Percentiles rank a stretch among this genome's conserved stretches.
Conservation (phyloP, 2,113 vertebrate species). For the Microtus ochrogaster region DNA sequence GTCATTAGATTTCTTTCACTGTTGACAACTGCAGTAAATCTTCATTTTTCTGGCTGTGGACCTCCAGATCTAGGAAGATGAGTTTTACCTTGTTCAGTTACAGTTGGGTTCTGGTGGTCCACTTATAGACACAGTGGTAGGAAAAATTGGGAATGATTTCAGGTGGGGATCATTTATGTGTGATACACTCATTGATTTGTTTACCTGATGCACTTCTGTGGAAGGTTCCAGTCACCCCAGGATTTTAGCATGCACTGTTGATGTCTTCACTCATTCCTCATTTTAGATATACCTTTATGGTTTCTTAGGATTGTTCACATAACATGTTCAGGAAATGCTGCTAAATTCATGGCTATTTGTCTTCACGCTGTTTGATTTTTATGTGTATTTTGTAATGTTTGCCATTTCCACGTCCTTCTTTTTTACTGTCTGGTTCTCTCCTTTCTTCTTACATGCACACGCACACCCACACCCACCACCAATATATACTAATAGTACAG, state of each 20-base stretch:
- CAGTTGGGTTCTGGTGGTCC: background rate
- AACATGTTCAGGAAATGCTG: conserved; percentile 7
- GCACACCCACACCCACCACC: background rate
- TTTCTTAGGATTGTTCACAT: background rate
- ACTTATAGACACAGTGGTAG: background rate
- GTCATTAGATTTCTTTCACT: background rate
- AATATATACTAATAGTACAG: conserved; percentile 53
- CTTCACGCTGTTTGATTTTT: conserved; percentile 4
- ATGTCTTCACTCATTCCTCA: background rate
- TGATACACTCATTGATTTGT: background rate
- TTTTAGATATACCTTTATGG: conserved; percentile 5
- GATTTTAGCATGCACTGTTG: background rate
- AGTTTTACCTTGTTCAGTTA: background rate
- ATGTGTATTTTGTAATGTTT: conserved; percentile 19
- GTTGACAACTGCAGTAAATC: background rate
- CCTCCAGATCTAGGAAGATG: background rate
- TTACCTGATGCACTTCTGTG: conserved; percentile 13
- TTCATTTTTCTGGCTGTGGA: conserved; percentile 18
- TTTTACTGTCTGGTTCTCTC: background rate
- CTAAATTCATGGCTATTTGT: conserved; percentile 3
- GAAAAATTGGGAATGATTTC: conserved; percentile 16
- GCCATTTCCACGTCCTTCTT: background rate
- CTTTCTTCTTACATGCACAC: background rate
- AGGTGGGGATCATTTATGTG: background rate
- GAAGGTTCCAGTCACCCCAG: background rate